Conservation (phyloP, 1,140 invertebrate species). For the Caenorhabditis remanei region DNA sequence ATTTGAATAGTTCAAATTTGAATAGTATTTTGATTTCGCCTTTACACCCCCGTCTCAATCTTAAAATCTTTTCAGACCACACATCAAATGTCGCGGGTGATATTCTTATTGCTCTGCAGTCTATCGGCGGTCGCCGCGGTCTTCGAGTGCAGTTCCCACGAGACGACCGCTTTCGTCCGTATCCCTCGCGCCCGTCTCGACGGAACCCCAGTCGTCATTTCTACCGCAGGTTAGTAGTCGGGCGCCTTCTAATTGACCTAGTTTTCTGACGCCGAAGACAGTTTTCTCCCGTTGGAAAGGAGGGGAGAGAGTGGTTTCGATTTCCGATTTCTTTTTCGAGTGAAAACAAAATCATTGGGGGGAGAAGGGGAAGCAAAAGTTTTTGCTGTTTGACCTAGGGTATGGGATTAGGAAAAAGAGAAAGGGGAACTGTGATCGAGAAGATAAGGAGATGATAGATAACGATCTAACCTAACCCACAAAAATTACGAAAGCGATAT, state of each 20-base stretch:
- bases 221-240: conserved; percentile 70
- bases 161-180: conserved; percentile 77
- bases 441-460: no score
- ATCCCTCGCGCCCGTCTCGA: conserved; percentile 76
- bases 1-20: no score
- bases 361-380: no score
- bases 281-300: neutral
- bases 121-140: conserved; percentile 60
- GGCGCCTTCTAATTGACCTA: conserved; percentile 28
- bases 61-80: neutral
- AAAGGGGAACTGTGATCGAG: no score
- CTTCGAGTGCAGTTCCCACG: conserved; percentile 74
- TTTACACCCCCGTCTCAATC: neutral
- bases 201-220: conserved; percentile 76
- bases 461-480: no score
- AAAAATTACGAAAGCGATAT: no score
- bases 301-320: neutral
- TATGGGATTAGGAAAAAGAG: no score
- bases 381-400: no score
- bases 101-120: conserved; percentile 13
- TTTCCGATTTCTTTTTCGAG: conserved; percentile 18
- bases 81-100: conserved; percentile 5
- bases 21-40: no score
- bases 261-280: conserved; percentile 21
- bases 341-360: neutral